phyloP scores from a whole-genome alignment of 2,797 vertebrate species.

The Capromys pilorides region DNA sequence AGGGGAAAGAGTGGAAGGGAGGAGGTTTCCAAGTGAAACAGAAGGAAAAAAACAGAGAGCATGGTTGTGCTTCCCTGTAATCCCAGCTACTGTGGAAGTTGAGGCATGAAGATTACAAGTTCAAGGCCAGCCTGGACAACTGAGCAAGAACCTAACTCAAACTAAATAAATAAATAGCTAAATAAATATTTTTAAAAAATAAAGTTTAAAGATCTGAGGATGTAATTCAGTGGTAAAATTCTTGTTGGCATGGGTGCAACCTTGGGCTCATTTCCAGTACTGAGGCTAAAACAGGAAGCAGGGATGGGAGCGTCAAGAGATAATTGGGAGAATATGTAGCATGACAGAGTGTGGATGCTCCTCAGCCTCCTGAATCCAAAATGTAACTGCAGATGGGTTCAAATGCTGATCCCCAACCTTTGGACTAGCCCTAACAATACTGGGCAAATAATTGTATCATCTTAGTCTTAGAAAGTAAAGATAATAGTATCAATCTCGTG shows the following conservation, averaged over 20 bases:
- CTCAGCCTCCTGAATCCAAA: not conserved
- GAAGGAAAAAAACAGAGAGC: not conserved
- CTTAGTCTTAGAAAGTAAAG: not conserved
- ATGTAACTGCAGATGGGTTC: not conserved
- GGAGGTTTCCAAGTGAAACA: not conserved
- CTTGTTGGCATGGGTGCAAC: not conserved
- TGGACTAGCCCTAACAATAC: not conserved
- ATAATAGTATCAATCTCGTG: not conserved
- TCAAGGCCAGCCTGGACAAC: not conserved
- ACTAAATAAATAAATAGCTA: too few species aligned
- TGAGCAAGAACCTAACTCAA: not conserved
- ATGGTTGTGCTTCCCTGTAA: not conserved
- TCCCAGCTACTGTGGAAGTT: not conserved
- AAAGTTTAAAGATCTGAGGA: not conserved
- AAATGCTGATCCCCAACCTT: not conserved
- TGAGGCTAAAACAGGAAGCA: not conserved
- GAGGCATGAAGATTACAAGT: not conserved
- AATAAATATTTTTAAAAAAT: too few species aligned
- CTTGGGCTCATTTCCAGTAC: not conserved
- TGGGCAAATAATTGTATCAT: not conserved
- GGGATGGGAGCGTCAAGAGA: not conserved
- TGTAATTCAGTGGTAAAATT: not conserved
- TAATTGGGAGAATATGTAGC: not conserved
- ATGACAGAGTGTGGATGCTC: not conserved
- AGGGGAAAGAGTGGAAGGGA: fast-evolving